A percentile compares a stretch with the other conserved stretches of the same genome.
Evolutionary conservation across 2,113 vertebrate genomes (phyloP).

Genomic region (Solea solea): DNA sequence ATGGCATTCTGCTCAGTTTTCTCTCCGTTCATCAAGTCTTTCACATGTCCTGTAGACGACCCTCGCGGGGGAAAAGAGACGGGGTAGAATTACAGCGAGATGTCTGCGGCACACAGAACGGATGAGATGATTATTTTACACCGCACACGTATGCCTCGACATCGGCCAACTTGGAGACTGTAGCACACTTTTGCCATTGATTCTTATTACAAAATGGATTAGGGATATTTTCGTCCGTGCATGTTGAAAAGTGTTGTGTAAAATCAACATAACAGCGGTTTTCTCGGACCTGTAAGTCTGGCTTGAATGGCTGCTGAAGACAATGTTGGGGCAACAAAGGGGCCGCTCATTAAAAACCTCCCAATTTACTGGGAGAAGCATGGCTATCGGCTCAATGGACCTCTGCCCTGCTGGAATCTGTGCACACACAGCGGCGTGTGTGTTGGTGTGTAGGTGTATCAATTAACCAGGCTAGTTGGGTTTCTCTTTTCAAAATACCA

Average conservation of each 20-base stretch:
- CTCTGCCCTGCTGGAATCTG: conserved; percentile 42
- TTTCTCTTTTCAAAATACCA: conserved; percentile 72
- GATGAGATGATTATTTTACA: conserved; percentile 49
- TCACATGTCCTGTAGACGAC: conserved; percentile 37
- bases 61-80: conserved; percentile 1
- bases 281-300: conserved; percentile 54
- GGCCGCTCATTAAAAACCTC: conserved; percentile 74
- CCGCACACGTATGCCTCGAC: conserved; percentile 21
- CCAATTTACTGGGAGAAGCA: conserved; percentile 70
- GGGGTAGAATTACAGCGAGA: conserved; percentile 31
- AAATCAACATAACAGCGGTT: conserved; percentile 44
- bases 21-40: conserved; percentile 48
- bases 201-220: conserved; percentile 19
- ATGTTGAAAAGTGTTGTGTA: no score
- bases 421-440: conserved; percentile 45
- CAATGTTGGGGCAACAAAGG: conserved; percentile 59
- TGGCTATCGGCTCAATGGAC: conserved; percentile 56
- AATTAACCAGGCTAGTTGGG: conserved; percentile 72
- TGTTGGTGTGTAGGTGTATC: conserved; percentile 61
- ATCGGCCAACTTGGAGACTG: conserved; percentile 9
- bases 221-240: neutral
- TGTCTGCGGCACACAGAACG: conserved; percentile 52
- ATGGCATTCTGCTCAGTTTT: conserved; percentile 50
- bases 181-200: conserved; percentile 10
- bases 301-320: conserved; percentile 60